A percentile compares a stretch with the other conserved stretches of the same genome.
Evolutionary conservation across 2,888 invertebrate genomes (phyloP).

Genomic region (Apamea sordens): DNA sequence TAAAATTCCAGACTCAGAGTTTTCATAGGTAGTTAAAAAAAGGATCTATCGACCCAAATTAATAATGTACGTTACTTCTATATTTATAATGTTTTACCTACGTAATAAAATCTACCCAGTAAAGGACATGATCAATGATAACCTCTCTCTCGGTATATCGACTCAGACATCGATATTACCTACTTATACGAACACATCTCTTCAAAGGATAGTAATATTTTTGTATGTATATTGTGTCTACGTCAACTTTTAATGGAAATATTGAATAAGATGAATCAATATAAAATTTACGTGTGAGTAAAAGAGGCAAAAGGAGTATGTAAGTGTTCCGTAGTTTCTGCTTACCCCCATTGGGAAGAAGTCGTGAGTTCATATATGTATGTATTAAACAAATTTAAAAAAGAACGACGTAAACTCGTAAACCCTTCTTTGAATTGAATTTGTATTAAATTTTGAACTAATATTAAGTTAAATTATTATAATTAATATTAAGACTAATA

Average conservation of each 20-base stretch:
- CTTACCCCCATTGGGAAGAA: neutral
- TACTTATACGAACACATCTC: slow-evolving; percentile 24
- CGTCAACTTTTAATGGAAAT: slow-evolving; percentile 4
- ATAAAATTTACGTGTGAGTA: slow-evolving; percentile 5
- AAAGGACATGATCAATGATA: slow-evolving; percentile 16
- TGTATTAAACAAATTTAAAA: neutral
- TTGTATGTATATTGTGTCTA: slow-evolving; percentile 2
- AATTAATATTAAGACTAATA: no score
- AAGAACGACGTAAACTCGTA: slow-evolving; percentile 8
- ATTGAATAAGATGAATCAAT: slow-evolving; percentile 7
- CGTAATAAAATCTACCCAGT: slow-evolving; percentile 9
- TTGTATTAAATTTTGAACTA: no score
- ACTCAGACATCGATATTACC: slow-evolving; percentile 16
- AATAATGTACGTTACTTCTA: slow-evolving; percentile 11
- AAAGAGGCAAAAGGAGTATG: neutral
- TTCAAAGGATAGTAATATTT: slow-evolving; percentile 25
- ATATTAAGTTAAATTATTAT: no score
- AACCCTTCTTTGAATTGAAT: no score
- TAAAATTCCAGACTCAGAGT: neutral
- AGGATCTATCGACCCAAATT: slow-evolving; percentile 2
- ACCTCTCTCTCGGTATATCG: slow-evolving; percentile 14
- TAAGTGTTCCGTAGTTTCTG: neutral
- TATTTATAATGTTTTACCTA: slow-evolving; percentile 5
- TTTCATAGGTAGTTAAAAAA: neutral
- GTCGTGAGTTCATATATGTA: neutral